Percentiles rank a stretch among this genome's conserved stretches.
Evolutionary conservation across 2,888 invertebrate species (phyloP).

Genomic region (Epicampocera succincta): DNA sequence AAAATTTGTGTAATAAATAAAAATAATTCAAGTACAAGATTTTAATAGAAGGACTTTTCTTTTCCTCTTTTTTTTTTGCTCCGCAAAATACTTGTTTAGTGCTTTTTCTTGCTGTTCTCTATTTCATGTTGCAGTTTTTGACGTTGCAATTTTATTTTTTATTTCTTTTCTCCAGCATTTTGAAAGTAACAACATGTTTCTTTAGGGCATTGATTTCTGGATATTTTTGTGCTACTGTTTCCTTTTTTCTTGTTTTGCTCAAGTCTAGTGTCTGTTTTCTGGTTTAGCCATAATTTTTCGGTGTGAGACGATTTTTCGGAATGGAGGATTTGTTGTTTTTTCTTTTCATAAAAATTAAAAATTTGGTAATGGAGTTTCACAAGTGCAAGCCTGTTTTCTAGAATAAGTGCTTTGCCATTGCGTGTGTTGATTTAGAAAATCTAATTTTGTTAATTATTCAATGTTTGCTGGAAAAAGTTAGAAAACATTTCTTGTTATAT

Average conservation of each 20-base stretch:
- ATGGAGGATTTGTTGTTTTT: too few species aligned
- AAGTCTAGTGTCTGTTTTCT: too few species aligned
- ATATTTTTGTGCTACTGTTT: slow-evolving; percentile 41
- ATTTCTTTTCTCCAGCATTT: slow-evolving; percentile 30
- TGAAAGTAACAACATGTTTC: slow-evolving; percentile 58
- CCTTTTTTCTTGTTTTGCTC: slow-evolving; percentile 5
- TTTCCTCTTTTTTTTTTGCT: slow-evolving; percentile 46
- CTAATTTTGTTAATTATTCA: too few species aligned
- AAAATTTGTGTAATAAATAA: not conserved
- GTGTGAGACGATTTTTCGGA: not conserved
- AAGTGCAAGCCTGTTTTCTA: not conserved
- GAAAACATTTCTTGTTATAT: too few species aligned
- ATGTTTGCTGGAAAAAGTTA: too few species aligned
- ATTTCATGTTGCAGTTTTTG: slow-evolving; percentile 54
- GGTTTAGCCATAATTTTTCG: not conserved
- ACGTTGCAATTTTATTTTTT: slow-evolving; percentile 51
- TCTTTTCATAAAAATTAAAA: not conserved
- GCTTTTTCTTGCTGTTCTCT: slow-evolving; percentile 26
- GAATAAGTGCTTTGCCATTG: too few species aligned
- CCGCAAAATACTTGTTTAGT: slow-evolving; percentile 3
- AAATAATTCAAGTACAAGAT: slow-evolving; percentile 41
- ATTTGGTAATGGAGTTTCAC: too few species aligned
- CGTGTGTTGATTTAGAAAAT: too few species aligned
- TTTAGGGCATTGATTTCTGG: slow-evolving; percentile 67
- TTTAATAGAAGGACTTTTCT: slow-evolving; percentile 48